Conservation (phyloP, 2,888 invertebrate species). For the Drosophila eohydei region DNA sequence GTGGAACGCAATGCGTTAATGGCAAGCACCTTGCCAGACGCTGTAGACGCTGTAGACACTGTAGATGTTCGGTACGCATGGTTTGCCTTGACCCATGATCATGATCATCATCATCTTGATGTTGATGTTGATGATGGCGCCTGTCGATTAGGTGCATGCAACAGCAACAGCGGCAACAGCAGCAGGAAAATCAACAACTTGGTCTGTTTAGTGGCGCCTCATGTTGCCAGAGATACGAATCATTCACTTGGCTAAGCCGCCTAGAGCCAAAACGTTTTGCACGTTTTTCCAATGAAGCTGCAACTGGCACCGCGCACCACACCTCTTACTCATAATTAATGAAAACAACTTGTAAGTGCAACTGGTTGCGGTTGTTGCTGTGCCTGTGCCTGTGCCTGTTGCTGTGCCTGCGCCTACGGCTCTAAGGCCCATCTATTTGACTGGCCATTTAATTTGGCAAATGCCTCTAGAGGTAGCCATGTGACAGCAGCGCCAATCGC, state of each 20-base stretch:
- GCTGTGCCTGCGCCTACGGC: slow-evolving; percentile 20
- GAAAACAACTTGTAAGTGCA: slow-evolving; percentile 60
- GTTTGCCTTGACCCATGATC: slow-evolving; percentile 70
- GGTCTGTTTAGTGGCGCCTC: slow-evolving; percentile 65
- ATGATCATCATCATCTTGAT: slow-evolving; percentile 22
- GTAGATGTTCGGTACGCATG: background rate
- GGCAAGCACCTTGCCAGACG: slow-evolving; percentile 52
- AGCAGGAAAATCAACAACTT: slow-evolving; percentile 45
- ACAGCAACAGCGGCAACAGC: slow-evolving; percentile 55
- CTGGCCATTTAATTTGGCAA: slow-evolving; percentile 61
- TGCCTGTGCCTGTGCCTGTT: slow-evolving; percentile 13
- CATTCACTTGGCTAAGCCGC: slow-evolving; percentile 74
- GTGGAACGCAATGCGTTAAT: slow-evolving; percentile 74
- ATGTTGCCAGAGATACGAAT: slow-evolving; percentile 65
- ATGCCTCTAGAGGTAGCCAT: slow-evolving; percentile 47
- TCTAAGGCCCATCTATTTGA: slow-evolving; percentile 25
- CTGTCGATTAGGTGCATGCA: slow-evolving; percentile 77
- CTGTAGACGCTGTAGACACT: background rate
- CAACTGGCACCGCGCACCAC: slow-evolving; percentile 42
- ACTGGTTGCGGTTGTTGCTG: slow-evolving; percentile 35
- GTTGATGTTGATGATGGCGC: slow-evolving; percentile 66
- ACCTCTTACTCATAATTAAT: slow-evolving; percentile 73
- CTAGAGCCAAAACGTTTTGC: slow-evolving; percentile 70
- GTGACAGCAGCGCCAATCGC: slow-evolving; percentile 60
- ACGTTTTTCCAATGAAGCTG: slow-evolving; percentile 79